These are phyloP conservation scores for Stenodera caucasica DNA, from an alignment of 2,888 invertebrate genomes.

Conservation along the genomic window DNA sequence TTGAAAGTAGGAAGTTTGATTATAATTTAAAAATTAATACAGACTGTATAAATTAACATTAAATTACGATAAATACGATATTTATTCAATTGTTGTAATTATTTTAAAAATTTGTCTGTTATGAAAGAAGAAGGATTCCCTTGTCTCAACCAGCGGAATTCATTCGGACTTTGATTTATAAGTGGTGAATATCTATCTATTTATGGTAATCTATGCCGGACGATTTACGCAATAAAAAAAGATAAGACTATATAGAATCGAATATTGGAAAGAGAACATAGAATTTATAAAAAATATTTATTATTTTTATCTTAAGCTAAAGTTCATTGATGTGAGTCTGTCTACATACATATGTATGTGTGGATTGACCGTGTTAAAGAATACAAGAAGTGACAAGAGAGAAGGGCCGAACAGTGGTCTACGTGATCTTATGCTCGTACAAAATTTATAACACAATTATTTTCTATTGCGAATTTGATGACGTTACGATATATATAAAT, in stretches of 20 bases:
- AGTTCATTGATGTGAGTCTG: neutral
- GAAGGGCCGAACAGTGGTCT: conserved; percentile 23
- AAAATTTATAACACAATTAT: conserved; percentile 15
- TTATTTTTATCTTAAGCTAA: neutral
- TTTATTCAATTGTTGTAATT: too few species aligned
- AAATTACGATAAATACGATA: too few species aligned
- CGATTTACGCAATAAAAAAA: neutral
- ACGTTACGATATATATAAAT: conserved; percentile 13
- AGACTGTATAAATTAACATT: too few species aligned
- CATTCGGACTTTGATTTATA: neutral
- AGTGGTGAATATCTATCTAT: too few species aligned
- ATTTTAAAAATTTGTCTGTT: too few species aligned
- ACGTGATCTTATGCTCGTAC: conserved; percentile 26
- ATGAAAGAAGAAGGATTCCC: conserved; percentile 1
- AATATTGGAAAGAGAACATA: neutral
- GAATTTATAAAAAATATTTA: neutral
- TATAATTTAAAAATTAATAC: too few species aligned
- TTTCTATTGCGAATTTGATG: conserved; percentile 27
- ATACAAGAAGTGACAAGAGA: conserved; percentile 6
- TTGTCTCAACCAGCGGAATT: neutral
- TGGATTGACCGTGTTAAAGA: neutral
- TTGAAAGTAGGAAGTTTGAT: too few species aligned
- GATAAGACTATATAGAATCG: neutral
- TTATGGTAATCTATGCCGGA: too few species aligned
- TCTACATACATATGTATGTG: neutral